phyloP scores from a whole-genome alignment of 2,113 vertebrate species.

The Halcyon malimbica region DNA sequence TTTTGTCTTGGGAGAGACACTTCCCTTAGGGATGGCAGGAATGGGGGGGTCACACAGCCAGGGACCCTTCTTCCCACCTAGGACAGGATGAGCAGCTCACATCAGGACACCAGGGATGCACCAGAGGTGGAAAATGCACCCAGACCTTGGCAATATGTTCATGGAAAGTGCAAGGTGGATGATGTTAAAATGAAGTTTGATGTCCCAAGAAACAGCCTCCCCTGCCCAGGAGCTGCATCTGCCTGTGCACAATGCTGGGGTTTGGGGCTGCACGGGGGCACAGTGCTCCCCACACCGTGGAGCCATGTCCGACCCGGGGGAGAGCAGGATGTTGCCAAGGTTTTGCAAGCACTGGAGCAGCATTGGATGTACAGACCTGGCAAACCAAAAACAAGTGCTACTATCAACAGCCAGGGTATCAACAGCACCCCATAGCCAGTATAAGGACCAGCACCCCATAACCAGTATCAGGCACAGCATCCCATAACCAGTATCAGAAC shows the following conservation, averaged over 20 bases:
- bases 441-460: too few species aligned
- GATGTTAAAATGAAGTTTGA: background rate
- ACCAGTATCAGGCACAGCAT: too few species aligned
- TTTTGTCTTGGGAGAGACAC: background rate
- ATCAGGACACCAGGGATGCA: background rate
- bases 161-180: background rate
- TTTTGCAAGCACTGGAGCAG: background rate
- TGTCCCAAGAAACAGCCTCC: background rate
- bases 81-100: background rate
- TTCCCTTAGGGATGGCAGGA: background rate
- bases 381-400: background rate
- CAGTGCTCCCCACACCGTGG: fast-evolving
- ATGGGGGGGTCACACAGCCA: background rate
- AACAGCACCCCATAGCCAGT: too few species aligned
- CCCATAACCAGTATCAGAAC: too few species aligned
- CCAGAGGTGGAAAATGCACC: background rate
- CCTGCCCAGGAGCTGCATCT: background rate
- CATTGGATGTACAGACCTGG: background rate
- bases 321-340: fast-evolving
- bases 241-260: background rate
- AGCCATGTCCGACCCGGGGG: fast-evolving
- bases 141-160: background rate
- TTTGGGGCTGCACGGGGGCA: background rate
- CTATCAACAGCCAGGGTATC: too few species aligned
- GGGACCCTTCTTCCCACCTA: background rate